Conservation (phyloP, 1,140 invertebrate species). For the Drosophila burlai region DNA sequence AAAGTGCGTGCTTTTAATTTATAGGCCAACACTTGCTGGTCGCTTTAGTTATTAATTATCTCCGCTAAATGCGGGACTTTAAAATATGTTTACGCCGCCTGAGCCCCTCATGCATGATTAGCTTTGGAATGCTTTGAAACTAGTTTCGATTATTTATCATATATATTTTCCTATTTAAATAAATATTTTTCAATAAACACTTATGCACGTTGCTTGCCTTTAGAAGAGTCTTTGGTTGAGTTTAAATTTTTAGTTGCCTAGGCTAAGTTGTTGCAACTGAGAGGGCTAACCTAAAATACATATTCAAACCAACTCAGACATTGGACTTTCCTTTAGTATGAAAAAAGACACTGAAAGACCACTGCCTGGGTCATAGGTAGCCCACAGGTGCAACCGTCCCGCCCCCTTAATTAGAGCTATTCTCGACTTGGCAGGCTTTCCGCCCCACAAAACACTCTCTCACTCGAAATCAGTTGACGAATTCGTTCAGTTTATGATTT, state of each 20-base stretch:
- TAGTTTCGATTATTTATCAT: background rate
- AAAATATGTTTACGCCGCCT: conserved; percentile 32
- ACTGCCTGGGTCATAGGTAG: conserved; percentile 25
- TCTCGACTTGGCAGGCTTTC: conserved; percentile 86
- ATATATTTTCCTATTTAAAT: background rate
- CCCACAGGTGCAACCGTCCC: conserved; percentile 73
- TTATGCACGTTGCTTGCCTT: conserved; percentile 40
- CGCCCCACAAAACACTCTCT: conserved; percentile 60
- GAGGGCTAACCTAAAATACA: background rate
- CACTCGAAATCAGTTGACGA: conserved; percentile 67
- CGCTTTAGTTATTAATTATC: conserved; percentile 67
- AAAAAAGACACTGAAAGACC: conserved; percentile 1
- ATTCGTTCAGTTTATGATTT: conserved; percentile 51
- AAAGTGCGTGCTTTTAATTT: conserved; percentile 51
- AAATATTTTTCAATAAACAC: conserved; percentile 4
- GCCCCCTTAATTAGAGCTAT: conserved; percentile 74
- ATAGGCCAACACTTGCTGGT: conserved; percentile 58
- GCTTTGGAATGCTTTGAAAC: conserved; percentile 29
- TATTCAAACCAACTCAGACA: background rate
- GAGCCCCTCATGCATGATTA: conserved; percentile 48
- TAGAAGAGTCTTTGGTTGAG: conserved; percentile 14
- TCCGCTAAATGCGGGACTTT: conserved; percentile 1
- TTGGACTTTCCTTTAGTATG: background rate
- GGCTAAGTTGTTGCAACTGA: conserved; percentile 42
- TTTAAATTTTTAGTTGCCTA: conserved; percentile 34